Base-by-base conservation (phyloP, 1,140 invertebrate genomes). In the Chelonus insularis region DNA sequence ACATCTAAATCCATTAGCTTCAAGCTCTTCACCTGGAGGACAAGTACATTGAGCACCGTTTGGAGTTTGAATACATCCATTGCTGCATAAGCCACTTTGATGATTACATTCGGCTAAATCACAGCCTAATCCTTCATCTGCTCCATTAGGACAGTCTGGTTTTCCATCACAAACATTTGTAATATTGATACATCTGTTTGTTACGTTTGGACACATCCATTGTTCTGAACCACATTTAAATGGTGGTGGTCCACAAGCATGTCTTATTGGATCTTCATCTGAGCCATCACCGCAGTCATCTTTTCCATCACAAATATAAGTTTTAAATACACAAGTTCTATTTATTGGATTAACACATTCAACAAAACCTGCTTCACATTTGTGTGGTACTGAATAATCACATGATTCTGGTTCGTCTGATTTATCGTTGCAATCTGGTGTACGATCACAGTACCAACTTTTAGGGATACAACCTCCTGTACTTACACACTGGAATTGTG, bases 221-320 rank as follows among this genome's bases (percentile, higher is more conserved):
- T 93, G 86, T 1, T 88, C 86, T 0, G 86, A 77, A 0, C 87
- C 88, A 75, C 94, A 96, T 63, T 87, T 88, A 79, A 88, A 91
- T 1, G 86, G 85, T 3, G 91, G 91, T 18, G 89, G 85, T 1
- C 85, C 85, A 69, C 91, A 93, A 8, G 91, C 91, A 69, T 92
- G 91, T 21, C 85, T 69, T 1, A 83, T 68, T 7, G 78, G 73
- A 39, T 94, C 89, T 81, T 99, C 97, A 78, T 99, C 97, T 0
- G 91, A 94, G 48, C 88, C 88, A 78, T 99, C 97, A 0, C 92
- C 93, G 76, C 97, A 99, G 77, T 99, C 96, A 75, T 98, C 91
- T 67, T 91, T 89, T 0, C 94, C 94, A 76, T 99, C 96, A 79
- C 97, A 99, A 21, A 98, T 91, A 80, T 96, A 95, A 0, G 94